phyloP scores from a whole-genome alignment of 1,140 invertebrate species.

The Neodiprion pinetum region DNA sequence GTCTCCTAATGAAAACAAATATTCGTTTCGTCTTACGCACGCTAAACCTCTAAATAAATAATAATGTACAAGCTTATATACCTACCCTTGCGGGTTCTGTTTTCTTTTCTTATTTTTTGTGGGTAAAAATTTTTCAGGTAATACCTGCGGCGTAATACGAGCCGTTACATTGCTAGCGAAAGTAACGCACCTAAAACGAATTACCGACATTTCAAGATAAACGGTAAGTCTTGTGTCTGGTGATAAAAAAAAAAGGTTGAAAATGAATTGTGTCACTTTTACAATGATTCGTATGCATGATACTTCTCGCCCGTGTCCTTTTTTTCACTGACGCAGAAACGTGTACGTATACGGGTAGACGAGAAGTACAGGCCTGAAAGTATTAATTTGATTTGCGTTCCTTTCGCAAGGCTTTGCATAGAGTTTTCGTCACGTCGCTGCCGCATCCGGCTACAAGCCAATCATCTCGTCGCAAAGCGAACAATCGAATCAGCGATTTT shows the following conservation, averaged over 20 bases:
- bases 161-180: too few species aligned
- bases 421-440: not conserved
- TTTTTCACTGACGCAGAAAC: not conserved
- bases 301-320: not conserved
- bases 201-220: too few species aligned
- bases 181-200: too few species aligned
- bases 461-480: not conserved
- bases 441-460: not conserved
- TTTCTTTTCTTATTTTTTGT: too few species aligned
- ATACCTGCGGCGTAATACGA: too few species aligned
- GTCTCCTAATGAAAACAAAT: not conserved
- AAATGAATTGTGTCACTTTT: not conserved
- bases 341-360: not conserved
- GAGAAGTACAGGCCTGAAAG: not conserved
- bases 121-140: too few species aligned
- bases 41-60: not conserved
- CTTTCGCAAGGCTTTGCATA: not conserved
- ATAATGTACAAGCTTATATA: too few species aligned
- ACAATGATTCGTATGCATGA: not conserved
- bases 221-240: too few species aligned
- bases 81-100: too few species aligned
- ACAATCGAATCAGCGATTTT: not conserved
- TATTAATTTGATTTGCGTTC: not conserved
- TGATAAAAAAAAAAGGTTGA: not conserved
- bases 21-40: not conserved